Evolutionary conservation across 2,113 vertebrate genomes (phyloP).

Genomic region (Brachirus orientalis): DNA sequence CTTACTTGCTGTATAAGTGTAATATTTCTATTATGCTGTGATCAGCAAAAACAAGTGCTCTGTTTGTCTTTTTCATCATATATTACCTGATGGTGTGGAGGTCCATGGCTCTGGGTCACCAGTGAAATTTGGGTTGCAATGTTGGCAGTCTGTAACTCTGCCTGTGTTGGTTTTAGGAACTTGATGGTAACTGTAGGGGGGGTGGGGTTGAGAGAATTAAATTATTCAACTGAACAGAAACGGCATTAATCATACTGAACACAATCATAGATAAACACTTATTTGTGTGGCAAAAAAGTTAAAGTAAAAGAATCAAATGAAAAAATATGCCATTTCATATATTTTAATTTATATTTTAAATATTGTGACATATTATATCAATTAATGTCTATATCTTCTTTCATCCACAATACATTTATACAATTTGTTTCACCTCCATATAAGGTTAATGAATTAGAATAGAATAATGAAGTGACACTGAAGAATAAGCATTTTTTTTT

Average conservation of each 20-base stretch:
- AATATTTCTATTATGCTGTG: too few relatives aligned
- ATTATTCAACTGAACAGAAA: not conserved
- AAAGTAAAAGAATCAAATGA: not conserved
- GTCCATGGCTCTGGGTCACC: conserved; percentile 34
- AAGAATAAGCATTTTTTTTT: not conserved
- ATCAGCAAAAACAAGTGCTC: too few relatives aligned
- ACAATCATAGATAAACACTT: not conserved
- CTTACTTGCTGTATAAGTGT: too few relatives aligned
- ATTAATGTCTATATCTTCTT: too few relatives aligned
- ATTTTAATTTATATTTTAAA: too few relatives aligned
- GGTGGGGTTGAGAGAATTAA: too few relatives aligned
- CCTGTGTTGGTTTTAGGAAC: conserved; percentile 22
- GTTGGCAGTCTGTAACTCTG: conserved; percentile 44
- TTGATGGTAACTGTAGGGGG: conserved; percentile 41
- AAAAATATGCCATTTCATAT: too few relatives aligned
- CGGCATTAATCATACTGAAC: not conserved
- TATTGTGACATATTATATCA: too few relatives aligned
- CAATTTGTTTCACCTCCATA: not conserved
- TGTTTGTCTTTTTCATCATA: not conserved
- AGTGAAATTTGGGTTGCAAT: conserved; percentile 31
- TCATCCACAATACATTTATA: conserved; percentile 31
- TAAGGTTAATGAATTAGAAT: not conserved
- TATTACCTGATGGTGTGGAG: conserved; percentile 59
- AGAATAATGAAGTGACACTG: not conserved
- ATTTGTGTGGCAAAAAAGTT: not conserved